Percentiles rank a stretch among this genome's conserved stretches.
These are phyloP conservation scores for Platanista minor DNA, from an alignment of 2,113 vertebrate species.

Conservation along the genomic window DNA sequence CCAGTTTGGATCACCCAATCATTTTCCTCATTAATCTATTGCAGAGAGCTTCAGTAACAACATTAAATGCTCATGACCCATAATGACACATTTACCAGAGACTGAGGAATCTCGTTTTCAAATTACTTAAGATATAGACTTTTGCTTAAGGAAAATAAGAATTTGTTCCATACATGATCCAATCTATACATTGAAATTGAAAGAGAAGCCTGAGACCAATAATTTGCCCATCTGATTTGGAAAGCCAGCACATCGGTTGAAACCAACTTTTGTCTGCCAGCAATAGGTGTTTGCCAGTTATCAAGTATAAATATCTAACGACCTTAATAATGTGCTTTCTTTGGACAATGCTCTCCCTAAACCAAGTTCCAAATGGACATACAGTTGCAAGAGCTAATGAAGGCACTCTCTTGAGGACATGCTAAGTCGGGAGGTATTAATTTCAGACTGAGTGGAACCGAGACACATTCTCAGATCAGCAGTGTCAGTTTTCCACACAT, in stretches of 20 bases:
- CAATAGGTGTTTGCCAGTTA: neutral
- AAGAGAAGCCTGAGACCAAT: neutral
- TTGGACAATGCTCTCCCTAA: neutral
- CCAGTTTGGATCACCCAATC: neutral
- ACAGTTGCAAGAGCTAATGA: neutral
- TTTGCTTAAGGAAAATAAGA: neutral
- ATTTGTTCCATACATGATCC: neutral
- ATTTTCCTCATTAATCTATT: neutral
- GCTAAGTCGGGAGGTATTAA: neutral
- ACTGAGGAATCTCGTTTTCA: neutral
- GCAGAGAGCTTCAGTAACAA: neutral
- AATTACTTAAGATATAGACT: constrained; percentile 9
- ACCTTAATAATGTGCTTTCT: neutral
- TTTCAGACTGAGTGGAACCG: rapidly evolving
- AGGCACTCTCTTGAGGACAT: neutral
- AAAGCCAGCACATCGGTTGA: neutral
- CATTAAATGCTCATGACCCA: neutral
- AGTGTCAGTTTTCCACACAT: neutral
- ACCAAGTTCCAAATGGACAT: neutral
- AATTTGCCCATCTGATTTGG: constrained; percentile 1
- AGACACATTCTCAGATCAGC: neutral
- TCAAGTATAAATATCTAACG: constrained; percentile 7
- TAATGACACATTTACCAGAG: neutral
- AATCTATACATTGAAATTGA: neutral
- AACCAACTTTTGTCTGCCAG: constrained; percentile 7